Evolutionary conservation across 2,113 vertebrate species (phyloP).

Genomic region (Eptesicus fuscus): DNA sequence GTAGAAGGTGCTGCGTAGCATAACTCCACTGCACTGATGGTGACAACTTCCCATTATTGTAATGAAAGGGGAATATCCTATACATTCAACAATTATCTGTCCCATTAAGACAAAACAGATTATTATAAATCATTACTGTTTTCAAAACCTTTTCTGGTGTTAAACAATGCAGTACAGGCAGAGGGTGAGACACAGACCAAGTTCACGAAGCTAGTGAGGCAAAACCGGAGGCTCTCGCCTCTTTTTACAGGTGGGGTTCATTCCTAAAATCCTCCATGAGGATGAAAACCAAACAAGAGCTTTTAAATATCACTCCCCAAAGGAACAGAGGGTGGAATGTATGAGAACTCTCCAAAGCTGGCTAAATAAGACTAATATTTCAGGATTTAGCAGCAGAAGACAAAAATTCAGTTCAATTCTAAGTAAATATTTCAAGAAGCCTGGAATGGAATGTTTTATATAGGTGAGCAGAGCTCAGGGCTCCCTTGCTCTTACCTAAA

Average conservation of each 20-base stretch:
- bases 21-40: background rate
- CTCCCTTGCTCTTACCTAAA: background rate
- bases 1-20: background rate
- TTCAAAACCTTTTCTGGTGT: background rate
- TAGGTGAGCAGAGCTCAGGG: background rate
- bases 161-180: background rate
- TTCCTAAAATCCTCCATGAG: background rate
- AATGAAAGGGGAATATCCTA: background rate
- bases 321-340: background rate
- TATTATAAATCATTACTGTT: background rate
- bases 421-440: background rate
- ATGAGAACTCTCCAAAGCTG: background rate
- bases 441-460: background rate
- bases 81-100: background rate
- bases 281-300: background rate
- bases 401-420: conserved; percentile 27
- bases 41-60: background rate
- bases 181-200: background rate
- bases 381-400: background rate
- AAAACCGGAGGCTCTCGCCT: background rate
- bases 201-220: background rate
- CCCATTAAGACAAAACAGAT: background rate
- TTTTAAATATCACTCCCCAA: background rate
- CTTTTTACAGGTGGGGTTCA: background rate
- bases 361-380: background rate